phyloP scores from a whole-genome alignment of 2,113 vertebrate genomes.

The Ictalurus furcatus region DNA sequence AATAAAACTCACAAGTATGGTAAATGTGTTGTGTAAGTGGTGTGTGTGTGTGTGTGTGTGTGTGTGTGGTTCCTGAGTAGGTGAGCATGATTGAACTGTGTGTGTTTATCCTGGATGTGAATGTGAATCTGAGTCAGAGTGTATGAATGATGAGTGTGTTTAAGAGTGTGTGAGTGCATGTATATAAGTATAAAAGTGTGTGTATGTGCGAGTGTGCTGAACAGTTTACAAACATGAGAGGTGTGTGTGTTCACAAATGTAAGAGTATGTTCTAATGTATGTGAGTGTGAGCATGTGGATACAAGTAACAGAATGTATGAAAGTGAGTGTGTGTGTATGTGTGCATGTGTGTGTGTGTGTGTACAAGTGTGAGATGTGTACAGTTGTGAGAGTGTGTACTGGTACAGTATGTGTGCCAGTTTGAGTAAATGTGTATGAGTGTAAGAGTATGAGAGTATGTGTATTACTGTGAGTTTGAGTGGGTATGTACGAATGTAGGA shows the following conservation, averaged over 20 bases:
- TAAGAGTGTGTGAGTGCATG: conserved; percentile 34
- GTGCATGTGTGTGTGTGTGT: conserved; percentile 29
- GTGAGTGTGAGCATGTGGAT: conserved; percentile 28
- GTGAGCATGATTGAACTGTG: conserved; percentile 2
- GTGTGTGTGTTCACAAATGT: conserved; percentile 16
- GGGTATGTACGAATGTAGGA: not conserved
- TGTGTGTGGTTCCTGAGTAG: not conserved
- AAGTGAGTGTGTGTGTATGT: not conserved
- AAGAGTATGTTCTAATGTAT: not conserved
- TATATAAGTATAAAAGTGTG: conserved; percentile 26
- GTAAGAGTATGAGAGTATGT: not conserved
- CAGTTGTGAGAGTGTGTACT: not conserved
- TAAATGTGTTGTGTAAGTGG: conserved; percentile 3
- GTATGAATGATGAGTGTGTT: conserved; percentile 1
- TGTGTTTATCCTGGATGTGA: conserved; percentile 6
- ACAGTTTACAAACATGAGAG: not conserved
- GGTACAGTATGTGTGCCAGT: not conserved
- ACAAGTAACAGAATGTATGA: too few species aligned
- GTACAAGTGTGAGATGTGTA: conserved; percentile 24
- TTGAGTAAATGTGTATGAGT: conserved; percentile 4
- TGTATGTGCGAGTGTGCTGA: not conserved
- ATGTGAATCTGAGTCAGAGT: conserved; percentile 20
- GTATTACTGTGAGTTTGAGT: not conserved
- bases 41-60: conserved; percentile 43
- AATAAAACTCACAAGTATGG: not conserved